phyloP scores from a whole-genome alignment of 2,113 vertebrate species.

The Syngnathoides biaculeatus region DNA sequence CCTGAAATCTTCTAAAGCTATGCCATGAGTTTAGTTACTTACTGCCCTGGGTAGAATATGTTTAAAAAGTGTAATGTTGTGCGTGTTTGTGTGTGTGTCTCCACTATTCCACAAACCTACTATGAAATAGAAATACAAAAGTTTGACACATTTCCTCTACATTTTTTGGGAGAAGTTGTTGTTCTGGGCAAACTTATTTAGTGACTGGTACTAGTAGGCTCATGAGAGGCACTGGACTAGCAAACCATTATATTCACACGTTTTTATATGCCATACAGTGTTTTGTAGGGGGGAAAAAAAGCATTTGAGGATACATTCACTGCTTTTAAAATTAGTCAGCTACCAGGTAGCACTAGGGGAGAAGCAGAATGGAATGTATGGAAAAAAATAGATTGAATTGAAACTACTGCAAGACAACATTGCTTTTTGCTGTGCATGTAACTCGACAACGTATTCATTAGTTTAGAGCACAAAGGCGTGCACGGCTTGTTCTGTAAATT shows the following conservation, averaged over 20 bases:
- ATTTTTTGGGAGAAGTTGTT: not conserved
- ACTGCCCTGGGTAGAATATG: too few species aligned
- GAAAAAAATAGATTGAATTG: too few species aligned
- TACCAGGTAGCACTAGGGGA: not conserved
- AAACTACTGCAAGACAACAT: not conserved
- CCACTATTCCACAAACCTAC: not conserved
- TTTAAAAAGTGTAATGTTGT: not conserved
- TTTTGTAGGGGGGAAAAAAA: not conserved
- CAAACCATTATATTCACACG: not conserved
- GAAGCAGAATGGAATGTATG: not conserved
- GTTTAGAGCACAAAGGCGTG: not conserved
- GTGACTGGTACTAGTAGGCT: not conserved
- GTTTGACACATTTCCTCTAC: not conserved
- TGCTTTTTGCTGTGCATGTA: not conserved
- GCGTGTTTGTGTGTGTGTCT: too few species aligned
- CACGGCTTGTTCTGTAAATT: slow-evolving; percentile 12
- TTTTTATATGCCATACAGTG: not conserved
- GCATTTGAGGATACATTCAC: not conserved
- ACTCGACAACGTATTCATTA: not conserved
- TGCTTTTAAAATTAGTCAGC: not conserved
- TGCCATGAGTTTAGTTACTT: too few species aligned
- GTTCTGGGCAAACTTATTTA: not conserved
- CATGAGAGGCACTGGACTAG: not conserved
- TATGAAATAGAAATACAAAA: not conserved
- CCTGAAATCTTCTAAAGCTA: too few species aligned